Percentiles rank a stretch among this genome's conserved stretches.
These are phyloP conservation scores for Dicrurus megarhynchus DNA, from an alignment of 2,113 vertebrate genomes.

Conservation along the genomic window DNA sequence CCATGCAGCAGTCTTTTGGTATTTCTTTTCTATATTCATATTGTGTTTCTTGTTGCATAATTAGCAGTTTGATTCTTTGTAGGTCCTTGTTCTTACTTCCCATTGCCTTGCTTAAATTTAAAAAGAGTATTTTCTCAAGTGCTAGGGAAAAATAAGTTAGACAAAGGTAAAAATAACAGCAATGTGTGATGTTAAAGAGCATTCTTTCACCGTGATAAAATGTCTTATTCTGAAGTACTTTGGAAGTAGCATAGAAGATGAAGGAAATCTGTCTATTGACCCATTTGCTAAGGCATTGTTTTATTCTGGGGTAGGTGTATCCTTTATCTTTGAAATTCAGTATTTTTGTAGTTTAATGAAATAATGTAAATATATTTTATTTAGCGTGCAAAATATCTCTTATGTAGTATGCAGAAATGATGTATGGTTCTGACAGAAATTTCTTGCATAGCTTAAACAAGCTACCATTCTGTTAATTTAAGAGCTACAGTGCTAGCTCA, in stretches of 20 bases:
- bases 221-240: not conserved
- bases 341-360: not conserved
- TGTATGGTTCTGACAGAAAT: not conserved
- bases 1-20: not conserved
- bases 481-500: not conserved
- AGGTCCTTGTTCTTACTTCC: not conserved
- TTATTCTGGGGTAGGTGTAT: not conserved
- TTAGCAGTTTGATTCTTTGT: not conserved
- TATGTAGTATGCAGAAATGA: not conserved
- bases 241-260: not conserved
- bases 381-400: not conserved
- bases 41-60: not conserved
- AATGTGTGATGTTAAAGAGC: not conserved
- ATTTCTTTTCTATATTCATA: not conserved
- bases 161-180: not conserved
- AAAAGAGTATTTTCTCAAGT: not conserved
- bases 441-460: not conserved
- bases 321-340: not conserved
- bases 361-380: not conserved
- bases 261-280: not conserved
- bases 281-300: not conserved
- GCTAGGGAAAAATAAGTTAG: not conserved
- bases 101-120: not conserved
- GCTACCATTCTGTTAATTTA: not conserved
- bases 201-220: not conserved